phyloP scores from a whole-genome alignment of 2,888 invertebrate species.

The Trileptium ribeirensis region DNA sequence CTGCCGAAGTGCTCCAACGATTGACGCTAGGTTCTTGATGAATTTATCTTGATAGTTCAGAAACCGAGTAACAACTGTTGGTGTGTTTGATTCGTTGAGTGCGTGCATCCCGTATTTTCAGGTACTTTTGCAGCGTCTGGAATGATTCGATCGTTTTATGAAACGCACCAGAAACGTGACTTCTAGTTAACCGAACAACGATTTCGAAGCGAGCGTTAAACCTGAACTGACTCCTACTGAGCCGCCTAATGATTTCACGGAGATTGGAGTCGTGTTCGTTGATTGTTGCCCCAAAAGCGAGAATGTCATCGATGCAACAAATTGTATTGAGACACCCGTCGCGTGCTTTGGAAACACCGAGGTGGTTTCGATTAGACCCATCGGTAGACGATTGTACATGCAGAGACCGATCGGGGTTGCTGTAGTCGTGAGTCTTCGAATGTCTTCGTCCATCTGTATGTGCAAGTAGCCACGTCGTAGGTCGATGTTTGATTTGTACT shows the following conservation, averaged over 20 bases:
- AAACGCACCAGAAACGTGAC: not conserved
- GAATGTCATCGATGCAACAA: not conserved
- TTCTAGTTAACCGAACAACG: too few relatives aligned
- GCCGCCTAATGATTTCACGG: not conserved
- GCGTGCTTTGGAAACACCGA: not conserved
- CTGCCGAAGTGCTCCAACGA: too few relatives aligned
- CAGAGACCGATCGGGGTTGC: not conserved
- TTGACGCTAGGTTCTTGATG: too few relatives aligned
- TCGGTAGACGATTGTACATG: not conserved
- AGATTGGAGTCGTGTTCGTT: not conserved
- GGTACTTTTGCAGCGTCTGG: too few relatives aligned
- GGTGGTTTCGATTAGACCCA: not conserved
- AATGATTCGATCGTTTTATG: too few relatives aligned
- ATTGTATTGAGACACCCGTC: too few relatives aligned
- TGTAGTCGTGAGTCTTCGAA: not conserved
- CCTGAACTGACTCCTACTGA: not conserved
- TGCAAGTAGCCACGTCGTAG: too few relatives aligned
- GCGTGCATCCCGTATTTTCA: too few relatives aligned
- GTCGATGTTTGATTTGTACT: not conserved
- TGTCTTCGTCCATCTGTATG: not conserved
- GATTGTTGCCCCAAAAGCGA: not conserved
- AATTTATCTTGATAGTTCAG: too few relatives aligned
- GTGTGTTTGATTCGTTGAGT: too few relatives aligned
- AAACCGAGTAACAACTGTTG: too few relatives aligned
- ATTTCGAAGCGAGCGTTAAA: not conserved